Evolutionary conservation across 2,113 vertebrate species (phyloP).

Genomic region (Sinosuthora webbiana): DNA sequence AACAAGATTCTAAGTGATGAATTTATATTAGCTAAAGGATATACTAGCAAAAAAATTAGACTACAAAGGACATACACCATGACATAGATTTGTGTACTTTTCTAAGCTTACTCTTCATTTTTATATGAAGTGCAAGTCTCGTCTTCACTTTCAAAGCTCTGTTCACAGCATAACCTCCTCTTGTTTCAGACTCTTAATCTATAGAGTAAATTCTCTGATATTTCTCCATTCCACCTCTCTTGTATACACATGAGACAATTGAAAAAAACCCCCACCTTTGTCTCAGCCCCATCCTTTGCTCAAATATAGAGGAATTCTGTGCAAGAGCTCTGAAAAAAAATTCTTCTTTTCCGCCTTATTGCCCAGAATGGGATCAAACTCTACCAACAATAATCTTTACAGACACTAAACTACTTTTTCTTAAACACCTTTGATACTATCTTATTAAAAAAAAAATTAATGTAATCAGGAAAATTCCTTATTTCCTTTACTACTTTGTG

Average conservation of each 20-base stretch:
- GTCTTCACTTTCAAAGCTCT: neutral
- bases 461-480: neutral
- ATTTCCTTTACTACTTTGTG: neutral
- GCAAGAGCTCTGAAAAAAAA: neutral
- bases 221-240: neutral
- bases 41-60: neutral
- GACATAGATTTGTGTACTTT: neutral
- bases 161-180: neutral
- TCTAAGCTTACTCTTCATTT: neutral
- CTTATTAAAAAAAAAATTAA: neutral
- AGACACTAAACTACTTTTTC: neutral
- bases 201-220: neutral
- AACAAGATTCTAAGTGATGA: neutral
- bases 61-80: neutral
- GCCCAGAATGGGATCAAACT: neutral
- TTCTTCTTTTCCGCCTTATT: neutral
- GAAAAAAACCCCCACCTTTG: accelerated
- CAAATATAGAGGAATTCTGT: neutral
- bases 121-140: neutral
- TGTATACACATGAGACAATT: accelerated
- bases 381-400: neutral
- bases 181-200: neutral
- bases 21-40: neutral
- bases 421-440: neutral
- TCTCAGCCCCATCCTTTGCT: neutral